A percentile compares a stretch with the other conserved stretches of the same genome.
Conservation (phyloP, 2,113 vertebrate genomes). For the Sebastes fasciatus region DNA sequence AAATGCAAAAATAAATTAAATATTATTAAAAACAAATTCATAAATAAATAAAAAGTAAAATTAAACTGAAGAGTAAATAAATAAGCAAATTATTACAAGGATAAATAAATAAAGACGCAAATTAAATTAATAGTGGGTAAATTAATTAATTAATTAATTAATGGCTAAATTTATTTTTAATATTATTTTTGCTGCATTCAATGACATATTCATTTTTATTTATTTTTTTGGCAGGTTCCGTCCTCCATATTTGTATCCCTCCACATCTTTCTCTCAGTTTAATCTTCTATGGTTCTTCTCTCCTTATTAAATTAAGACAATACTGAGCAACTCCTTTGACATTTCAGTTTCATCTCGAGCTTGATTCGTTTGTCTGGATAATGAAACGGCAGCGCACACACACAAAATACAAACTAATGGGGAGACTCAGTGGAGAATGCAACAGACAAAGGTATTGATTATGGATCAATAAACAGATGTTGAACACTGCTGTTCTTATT, state of each 20-base stretch:
- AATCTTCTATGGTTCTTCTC: neutral
- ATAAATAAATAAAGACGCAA: too few relatives aligned
- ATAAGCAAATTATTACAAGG: too few relatives aligned
- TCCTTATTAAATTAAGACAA: slow-evolving; percentile 27
- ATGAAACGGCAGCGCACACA: neutral
- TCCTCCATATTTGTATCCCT: neutral
- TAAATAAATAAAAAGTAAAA: too few relatives aligned
- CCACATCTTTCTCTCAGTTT: neutral
- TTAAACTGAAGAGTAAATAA: too few relatives aligned
- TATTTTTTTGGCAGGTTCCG: too few relatives aligned
- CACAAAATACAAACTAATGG: neutral
- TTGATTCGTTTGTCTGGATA: slow-evolving; percentile 29
- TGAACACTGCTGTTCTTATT: neutral
- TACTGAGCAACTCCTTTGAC: slow-evolving; percentile 23
- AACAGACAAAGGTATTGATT: neutral
- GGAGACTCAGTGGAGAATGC: neutral
- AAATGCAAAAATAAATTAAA: too few relatives aligned
- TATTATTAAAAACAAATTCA: too few relatives aligned
- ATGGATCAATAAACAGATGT: neutral
- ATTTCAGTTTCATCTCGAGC: slow-evolving; percentile 18
- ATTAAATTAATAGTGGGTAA: too few relatives aligned
- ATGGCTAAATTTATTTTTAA: too few relatives aligned
- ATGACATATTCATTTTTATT: too few relatives aligned
- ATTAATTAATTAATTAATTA: too few relatives aligned
- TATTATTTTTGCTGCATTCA: too few relatives aligned